Percentiles rank a stretch among this genome's conserved stretches.
Evolutionary conservation across 2,797 vertebrate genomes (phyloP).

Genomic region (Antrozous pallidus): DNA sequence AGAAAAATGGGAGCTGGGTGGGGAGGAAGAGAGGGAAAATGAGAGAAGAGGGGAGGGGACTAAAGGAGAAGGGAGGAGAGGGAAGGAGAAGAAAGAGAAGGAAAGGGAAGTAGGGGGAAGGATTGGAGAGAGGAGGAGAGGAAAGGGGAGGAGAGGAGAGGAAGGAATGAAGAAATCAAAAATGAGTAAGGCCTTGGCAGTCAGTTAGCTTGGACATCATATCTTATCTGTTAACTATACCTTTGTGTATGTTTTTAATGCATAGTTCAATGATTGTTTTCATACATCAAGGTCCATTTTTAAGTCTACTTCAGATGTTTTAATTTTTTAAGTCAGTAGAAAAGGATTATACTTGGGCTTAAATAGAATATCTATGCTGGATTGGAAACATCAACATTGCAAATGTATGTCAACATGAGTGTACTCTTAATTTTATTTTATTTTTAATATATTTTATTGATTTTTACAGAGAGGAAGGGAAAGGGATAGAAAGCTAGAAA

Average conservation of each 20-base stretch:
- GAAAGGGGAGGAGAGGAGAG: fast-evolving
- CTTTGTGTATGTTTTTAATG: background rate
- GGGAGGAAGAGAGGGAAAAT: fast-evolving
- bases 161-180: background rate
- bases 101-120: fast-evolving
- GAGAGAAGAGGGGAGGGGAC: fast-evolving
- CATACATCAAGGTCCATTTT: background rate
- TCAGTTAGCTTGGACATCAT: background rate
- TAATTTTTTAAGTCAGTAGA: background rate
- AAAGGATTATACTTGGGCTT: background rate
- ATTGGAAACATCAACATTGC: background rate
- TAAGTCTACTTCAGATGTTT: background rate
- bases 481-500: too few species aligned
- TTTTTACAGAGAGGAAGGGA: too few species aligned
- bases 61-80: too few species aligned
- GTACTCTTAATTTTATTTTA: constrained; percentile 44
- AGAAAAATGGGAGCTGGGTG: too few species aligned
- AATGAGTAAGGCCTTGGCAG: background rate
- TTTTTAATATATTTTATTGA: too few species aligned
- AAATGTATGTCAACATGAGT: background rate
- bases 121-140: fast-evolving
- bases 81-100: background rate
- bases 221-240: background rate
- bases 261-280: background rate
- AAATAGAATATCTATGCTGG: background rate